A percentile compares a stretch with the other conserved stretches of the same genome.
Evolutionary conservation across 2,797 vertebrate genomes (phyloP).

Genomic region (Pantherophis alleghaniensis): DNA sequence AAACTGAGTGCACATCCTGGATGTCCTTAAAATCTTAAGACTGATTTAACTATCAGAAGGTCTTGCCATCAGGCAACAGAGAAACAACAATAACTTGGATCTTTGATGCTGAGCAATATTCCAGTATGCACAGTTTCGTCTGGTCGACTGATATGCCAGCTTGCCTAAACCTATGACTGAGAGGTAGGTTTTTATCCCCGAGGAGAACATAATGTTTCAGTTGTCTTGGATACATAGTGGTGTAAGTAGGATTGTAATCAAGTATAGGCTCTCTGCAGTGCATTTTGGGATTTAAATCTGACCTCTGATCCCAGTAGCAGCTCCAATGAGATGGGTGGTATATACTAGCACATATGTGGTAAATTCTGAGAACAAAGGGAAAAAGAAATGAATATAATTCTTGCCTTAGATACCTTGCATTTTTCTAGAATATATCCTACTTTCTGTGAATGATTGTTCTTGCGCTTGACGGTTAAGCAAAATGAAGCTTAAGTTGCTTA

Average conservation of each 20-base stretch:
- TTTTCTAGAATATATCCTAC: background rate
- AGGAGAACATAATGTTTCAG: conserved; percentile 74
- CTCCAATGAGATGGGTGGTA: conserved; percentile 22
- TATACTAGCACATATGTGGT: conserved; percentile 26
- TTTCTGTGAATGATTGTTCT: background rate
- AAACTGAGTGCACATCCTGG: background rate
- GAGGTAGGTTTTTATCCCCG: conserved; percentile 72
- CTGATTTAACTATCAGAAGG: background rate
- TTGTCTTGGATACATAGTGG: conserved; percentile 83
- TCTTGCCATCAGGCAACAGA: background rate
- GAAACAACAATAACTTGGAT: conserved; percentile 30
- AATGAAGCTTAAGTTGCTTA: background rate
- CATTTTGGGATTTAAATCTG: conserved; percentile 74
- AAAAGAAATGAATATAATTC: background rate
- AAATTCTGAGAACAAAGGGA: conserved; percentile 51
- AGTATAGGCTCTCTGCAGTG: conserved; percentile 69
- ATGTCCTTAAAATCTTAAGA: background rate
- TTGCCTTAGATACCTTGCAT: background rate
- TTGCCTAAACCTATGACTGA: conserved; percentile 65
- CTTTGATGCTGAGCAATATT: conserved; percentile 44
- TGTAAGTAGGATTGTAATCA: conserved; percentile 74
- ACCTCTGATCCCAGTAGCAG: conserved; percentile 49
- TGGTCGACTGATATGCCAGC: conserved; percentile 46
- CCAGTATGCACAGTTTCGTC: conserved; percentile 66
- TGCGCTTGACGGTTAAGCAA: background rate